Percentiles rank a stretch among this genome's conserved stretches.
These are phyloP conservation scores for Mesocentrotus franciscanus DNA, from an alignment of 53 echinoderm and acorn worm species.

Conservation along the genomic window DNA sequence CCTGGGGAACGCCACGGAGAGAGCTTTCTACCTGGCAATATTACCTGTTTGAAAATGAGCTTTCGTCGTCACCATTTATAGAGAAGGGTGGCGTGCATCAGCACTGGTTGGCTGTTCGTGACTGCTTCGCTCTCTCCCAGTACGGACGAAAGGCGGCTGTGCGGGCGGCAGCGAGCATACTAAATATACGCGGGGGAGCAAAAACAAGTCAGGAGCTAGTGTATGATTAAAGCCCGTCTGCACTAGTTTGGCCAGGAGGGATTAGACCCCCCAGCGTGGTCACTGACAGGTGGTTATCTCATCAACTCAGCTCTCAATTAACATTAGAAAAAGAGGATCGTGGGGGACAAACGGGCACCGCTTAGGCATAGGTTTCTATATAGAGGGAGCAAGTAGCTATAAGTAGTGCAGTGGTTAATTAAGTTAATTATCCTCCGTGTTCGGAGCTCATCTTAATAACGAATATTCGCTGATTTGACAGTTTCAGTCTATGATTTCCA, in stretches of 20 bases:
- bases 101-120: neutral
- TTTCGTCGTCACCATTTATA: neutral
- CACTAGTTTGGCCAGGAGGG: too few relatives aligned
- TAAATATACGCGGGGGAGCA: too few relatives aligned
- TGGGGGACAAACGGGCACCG: too few relatives aligned
- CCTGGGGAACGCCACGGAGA: neutral
- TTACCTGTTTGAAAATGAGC: neutral
- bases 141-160: neutral
- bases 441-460: neutral
- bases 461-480: neutral
- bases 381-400: too few relatives aligned
- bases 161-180: neutral
- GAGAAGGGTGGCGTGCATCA: neutral
- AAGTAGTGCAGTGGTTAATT: too few relatives aligned
- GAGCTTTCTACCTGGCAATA: neutral
- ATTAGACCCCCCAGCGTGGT: too few relatives aligned
- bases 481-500: too few relatives aligned
- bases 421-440: neutral
- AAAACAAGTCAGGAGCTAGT: neutral
- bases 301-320: too few relatives aligned
- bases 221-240: too few relatives aligned
- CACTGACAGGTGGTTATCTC: too few relatives aligned
- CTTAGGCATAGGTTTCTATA: too few relatives aligned
- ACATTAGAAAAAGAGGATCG: too few relatives aligned
- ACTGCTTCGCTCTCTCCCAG: neutral